Evolutionary conservation across 2,888 invertebrate species (phyloP), one percentile per base, ranked within the genome.

Genomic region (Willowsia nigromaculata): DNA sequence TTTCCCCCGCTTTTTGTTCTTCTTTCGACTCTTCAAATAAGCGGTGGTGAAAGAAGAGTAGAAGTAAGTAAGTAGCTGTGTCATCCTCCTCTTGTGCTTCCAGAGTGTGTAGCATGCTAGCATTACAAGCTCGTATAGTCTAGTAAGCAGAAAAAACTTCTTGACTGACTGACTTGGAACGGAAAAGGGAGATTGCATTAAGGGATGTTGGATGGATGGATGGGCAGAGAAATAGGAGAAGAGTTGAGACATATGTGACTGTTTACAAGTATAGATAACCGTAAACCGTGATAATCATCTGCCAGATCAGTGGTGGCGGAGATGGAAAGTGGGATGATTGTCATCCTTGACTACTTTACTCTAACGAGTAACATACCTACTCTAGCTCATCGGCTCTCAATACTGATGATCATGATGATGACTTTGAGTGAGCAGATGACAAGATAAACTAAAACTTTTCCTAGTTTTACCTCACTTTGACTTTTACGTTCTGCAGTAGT

Each of bases 211-310:
- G 90, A 90, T 76, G 83, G 83, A 90, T 87, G 89, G 82, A 85
- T 87, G 88, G 47, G 84, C 59, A 84, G 33, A 76, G 81, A 88
- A 84, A 82, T 47, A 80, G 68, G 88, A 85, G 80, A 56, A 62
- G 89, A 89, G 89, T 33, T 43, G 84, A 80, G 47, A 56, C 88
- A 88, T 83, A 88, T 88, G 88, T 88, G 88, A 89, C 84, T 84
- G 33, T 71, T 80, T 47, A 37, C 50, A 59, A 80, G 65, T 78
- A n/a, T 30, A 76, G 65, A 88, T 83, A 74, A 88, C 62, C 82
- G 13, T 78, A 68, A 86, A 78, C 80, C 50, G 53, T 62, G 30
- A 65, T 86, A 56, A 53, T 71, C 71, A 56, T 50, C 50, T 71
- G 25, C 56, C 18, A 53, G 76, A 82, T 74, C 82, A 47, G 71